These are phyloP conservation scores for Labroides dimidiatus DNA, from an alignment of 2,797 vertebrate species.

Conservation along the genomic window DNA sequence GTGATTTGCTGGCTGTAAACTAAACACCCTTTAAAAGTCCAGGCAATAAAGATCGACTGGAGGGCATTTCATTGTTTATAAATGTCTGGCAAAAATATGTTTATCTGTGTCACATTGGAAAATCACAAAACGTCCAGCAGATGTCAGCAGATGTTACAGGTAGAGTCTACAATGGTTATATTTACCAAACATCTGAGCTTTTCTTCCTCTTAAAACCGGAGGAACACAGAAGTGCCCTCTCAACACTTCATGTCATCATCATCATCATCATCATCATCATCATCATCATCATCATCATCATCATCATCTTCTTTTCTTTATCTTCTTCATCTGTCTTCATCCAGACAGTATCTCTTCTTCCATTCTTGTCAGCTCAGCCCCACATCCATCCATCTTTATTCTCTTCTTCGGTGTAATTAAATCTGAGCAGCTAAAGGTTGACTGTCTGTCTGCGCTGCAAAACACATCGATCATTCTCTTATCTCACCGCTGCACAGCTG, in stretches of 20 bases:
- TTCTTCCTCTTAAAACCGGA: neutral
- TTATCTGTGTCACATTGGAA: neutral
- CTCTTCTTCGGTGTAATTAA: conserved; percentile 66
- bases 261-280: neutral
- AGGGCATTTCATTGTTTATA: neutral
- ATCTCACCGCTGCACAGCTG: conserved; percentile 54
- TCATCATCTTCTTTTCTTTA: neutral
- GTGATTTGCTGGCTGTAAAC: conserved; percentile 9
- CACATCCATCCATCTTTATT: conserved; percentile 42
- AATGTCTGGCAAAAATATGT: conserved; percentile 3
- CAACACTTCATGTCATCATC: neutral
- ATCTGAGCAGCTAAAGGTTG: conserved; percentile 65
- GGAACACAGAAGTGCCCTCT: neutral
- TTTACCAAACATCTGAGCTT: conserved; percentile 3
- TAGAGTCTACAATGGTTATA: neutral
- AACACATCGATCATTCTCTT: conserved; percentile 78
- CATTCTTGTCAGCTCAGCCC: conserved; percentile 24
- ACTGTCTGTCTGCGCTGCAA: conserved; percentile 67
- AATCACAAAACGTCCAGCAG: conserved; percentile 63
- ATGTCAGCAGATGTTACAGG: conserved; percentile 66
- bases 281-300: neutral
- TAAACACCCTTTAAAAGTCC: neutral
- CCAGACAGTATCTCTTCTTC: conserved; percentile 26
- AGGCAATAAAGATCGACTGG: conserved; percentile 5
- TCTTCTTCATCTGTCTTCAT: conserved; percentile 17